Conservation (phyloP, 2,113 vertebrate genomes). For the Hypocryptadius cinnamomeus region DNA sequence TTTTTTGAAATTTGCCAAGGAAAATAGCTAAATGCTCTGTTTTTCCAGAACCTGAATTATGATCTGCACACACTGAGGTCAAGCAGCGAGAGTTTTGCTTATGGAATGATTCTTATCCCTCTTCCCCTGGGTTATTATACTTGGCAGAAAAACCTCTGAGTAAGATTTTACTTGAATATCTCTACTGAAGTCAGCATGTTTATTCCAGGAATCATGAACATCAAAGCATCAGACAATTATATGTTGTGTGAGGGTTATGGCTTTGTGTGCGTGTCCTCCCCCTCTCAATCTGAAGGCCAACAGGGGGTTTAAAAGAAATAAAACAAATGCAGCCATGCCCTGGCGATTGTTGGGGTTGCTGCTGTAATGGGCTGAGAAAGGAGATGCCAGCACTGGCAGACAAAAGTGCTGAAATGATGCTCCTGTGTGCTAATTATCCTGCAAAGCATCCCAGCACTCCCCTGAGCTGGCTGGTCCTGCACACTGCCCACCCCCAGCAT, state of each 20-base stretch:
- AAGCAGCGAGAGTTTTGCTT: slow-evolving; percentile 53
- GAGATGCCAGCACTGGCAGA: background rate
- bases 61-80: slow-evolving; percentile 59
- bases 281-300: background rate
- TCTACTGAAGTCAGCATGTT: slow-evolving; percentile 56
- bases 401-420: background rate
- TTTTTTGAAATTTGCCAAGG: slow-evolving; percentile 61
- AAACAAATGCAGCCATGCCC: background rate
- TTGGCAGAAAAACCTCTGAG: slow-evolving; percentile 60
- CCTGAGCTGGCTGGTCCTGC: background rate
- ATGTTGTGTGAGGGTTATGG: slow-evolving; percentile 24
- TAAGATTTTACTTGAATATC: slow-evolving; percentile 65
- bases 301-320: background rate
- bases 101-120: slow-evolving; percentile 61
- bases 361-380: fast-evolving
- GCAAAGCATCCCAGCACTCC: fast-evolving
- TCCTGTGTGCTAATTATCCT: background rate
- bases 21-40: slow-evolving; percentile 56
- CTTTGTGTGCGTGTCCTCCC: background rate
- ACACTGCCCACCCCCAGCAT: background rate
- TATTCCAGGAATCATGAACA: slow-evolving; percentile 37
- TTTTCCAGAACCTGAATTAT: slow-evolving; percentile 63
- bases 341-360: fast-evolving
- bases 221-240: slow-evolving; percentile 46
- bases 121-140: slow-evolving; percentile 58